phyloP scores from a whole-genome alignment of 1,140 invertebrate genomes.

The Melitaea cinxia region DNA sequence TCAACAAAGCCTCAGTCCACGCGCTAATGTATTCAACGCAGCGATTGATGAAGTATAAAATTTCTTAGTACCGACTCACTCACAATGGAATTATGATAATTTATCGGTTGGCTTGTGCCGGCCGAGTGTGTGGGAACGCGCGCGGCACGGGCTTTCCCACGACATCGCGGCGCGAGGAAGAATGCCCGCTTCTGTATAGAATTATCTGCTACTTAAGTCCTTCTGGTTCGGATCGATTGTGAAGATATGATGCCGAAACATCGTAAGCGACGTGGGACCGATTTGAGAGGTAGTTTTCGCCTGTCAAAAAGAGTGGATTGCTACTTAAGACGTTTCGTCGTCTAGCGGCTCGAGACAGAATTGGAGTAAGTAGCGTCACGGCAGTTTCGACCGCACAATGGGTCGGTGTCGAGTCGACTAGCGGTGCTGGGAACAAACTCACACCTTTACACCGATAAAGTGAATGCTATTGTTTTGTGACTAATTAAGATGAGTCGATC shows the following conservation, averaged over 20 bases:
- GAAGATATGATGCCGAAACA: constrained; percentile 36
- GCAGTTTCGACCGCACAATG: constrained; percentile 77
- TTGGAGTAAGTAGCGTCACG: constrained; percentile 81
- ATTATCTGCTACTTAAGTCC: constrained; percentile 55
- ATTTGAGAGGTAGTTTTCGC: constrained; percentile 42
- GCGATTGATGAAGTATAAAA: constrained; percentile 81
- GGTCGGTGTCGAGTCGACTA: constrained; percentile 72
- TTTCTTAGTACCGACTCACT: constrained; percentile 81
- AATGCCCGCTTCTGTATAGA: constrained; percentile 54
- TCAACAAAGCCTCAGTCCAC: constrained; percentile 68
- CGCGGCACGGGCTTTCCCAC: constrained; percentile 80
- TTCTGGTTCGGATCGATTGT: constrained; percentile 36
- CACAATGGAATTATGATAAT: constrained; percentile 82
- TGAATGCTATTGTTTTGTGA: constrained; percentile 74
- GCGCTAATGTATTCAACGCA: constrained; percentile 79
- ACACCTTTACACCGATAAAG: constrained; percentile 71
- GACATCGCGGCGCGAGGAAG: constrained; percentile 49
- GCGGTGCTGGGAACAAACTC: constrained; percentile 75
- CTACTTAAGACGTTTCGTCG: constrained; percentile 58
- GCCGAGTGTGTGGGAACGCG: constrained; percentile 79
- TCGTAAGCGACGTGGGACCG: constrained; percentile 52
- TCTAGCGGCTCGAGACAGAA: constrained; percentile 62
- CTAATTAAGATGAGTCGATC: constrained; percentile 58
- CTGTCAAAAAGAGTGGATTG: constrained; percentile 40
- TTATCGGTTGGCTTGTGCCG: constrained; percentile 82